Conservation (phyloP, 2,888 invertebrate genomes). For the Athalia cordata region DNA sequence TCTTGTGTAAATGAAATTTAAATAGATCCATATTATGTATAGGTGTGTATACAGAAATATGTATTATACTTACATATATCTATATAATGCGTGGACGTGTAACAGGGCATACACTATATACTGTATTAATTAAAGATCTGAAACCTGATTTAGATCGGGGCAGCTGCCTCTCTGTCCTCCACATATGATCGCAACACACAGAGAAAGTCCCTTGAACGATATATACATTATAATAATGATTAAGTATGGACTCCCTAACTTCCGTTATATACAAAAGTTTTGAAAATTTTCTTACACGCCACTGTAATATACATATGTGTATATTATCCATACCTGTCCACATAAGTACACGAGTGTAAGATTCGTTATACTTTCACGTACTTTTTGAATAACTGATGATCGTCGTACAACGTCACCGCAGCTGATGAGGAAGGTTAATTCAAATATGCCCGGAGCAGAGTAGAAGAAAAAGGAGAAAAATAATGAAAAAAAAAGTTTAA, state of each 20-base stretch:
- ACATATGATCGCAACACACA: too few species aligned
- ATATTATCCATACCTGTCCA: background rate
- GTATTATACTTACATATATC: background rate
- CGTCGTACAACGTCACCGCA: background rate
- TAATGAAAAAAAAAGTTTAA: background rate
- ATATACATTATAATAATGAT: background rate
- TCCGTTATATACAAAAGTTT: conserved; percentile 17
- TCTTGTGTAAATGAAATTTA: conserved; percentile 31
- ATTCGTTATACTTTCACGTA: conserved; percentile 41
- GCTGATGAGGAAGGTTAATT: conserved; percentile 12
- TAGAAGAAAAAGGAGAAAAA: background rate
- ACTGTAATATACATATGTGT: background rate
- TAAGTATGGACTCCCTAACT: conserved; percentile 16
- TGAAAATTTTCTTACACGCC: background rate
- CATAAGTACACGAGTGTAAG: background rate
- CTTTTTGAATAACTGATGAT: conserved; percentile 24
- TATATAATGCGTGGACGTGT: too few species aligned
- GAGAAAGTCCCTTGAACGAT: too few species aligned
- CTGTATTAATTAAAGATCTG: too few species aligned
- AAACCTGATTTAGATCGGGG: too few species aligned
- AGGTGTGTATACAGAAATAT: background rate
- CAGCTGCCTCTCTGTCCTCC: too few species aligned
- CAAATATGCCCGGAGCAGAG: conserved; percentile 8
- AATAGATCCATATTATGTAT: conserved; percentile 14
- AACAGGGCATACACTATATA: too few species aligned